A percentile compares a stretch with the other conserved stretches of the same genome.
Evolutionary conservation across 2,888 invertebrate genomes (phyloP).

Genomic region (Campoplex capitator): DNA sequence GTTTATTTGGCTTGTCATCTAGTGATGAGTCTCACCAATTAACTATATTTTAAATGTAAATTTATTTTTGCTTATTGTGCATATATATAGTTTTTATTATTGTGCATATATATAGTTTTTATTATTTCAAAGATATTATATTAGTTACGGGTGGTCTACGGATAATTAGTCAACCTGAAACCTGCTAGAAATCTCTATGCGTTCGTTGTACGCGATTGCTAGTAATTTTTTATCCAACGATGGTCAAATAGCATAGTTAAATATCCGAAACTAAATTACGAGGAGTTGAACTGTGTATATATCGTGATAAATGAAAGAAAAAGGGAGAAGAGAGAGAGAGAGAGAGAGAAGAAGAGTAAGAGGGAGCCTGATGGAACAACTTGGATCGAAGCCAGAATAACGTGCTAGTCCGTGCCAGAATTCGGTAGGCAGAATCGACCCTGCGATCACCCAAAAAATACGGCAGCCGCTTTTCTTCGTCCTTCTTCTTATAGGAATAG

Average conservation of each 20-base stretch:
- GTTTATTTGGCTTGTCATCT: too few species aligned
- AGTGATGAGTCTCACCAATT: too few species aligned
- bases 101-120: too few species aligned
- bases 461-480: slow-evolving; percentile 34
- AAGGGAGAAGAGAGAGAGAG: background rate
- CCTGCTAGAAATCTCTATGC: background rate
- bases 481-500: slow-evolving; percentile 29
- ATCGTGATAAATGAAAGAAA: background rate
- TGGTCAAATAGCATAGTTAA: background rate
- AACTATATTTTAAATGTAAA: too few species aligned
- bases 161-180: background rate
- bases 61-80: too few species aligned
- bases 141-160: background rate
- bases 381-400: slow-evolving; percentile 78
- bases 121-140: background rate
- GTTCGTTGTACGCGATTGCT: too few species aligned
- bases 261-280: background rate
- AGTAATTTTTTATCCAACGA: background rate
- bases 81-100: too few species aligned
- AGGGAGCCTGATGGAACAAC: slow-evolving; percentile 58
- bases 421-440: slow-evolving; percentile 66
- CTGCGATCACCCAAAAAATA: slow-evolving; percentile 62
- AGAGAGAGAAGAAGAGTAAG: background rate
- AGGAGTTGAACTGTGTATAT: slow-evolving; percentile 12
- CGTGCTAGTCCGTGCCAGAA: slow-evolving; percentile 74